phyloP scores from a whole-genome alignment of 2,113 vertebrate species.

The Grammatotria lemairii region DNA sequence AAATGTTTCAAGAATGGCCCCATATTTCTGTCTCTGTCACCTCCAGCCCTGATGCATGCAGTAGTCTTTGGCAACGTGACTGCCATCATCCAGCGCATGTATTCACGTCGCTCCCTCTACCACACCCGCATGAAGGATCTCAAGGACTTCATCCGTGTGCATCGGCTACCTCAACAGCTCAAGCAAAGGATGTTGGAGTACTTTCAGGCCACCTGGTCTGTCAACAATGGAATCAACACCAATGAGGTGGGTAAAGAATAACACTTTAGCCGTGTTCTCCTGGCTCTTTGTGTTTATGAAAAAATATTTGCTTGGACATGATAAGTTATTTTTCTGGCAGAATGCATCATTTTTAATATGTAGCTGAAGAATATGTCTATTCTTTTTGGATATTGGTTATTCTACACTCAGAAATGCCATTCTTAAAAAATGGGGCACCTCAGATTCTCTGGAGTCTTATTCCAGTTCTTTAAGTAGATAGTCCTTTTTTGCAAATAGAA shows the following conservation, averaged over 20 bases:
- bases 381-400: not conserved
- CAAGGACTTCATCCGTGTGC: slow-evolving; percentile 93
- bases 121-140: slow-evolving; percentile 96
- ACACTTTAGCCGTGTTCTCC: not conserved
- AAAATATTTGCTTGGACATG: not conserved
- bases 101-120: slow-evolving; percentile 91
- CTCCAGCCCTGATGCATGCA: slow-evolving; percentile 90
- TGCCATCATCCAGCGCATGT: slow-evolving; percentile 98
- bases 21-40: not conserved
- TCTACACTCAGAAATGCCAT: slow-evolving; percentile 1
- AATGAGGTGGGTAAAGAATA: slow-evolving; percentile 77
- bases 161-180: slow-evolving; percentile 88
- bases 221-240: slow-evolving; percentile 93
- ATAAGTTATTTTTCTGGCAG: not conserved
- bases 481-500: slow-evolving; percentile 16
- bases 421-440: slow-evolving; percentile 22
- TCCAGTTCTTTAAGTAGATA: slow-evolving; percentile 35
- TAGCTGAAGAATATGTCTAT: not conserved
- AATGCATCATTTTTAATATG: not conserved
- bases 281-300: not conserved
- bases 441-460: slow-evolving; percentile 12
- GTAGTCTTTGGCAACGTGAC: slow-evolving; percentile 97
- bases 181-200: slow-evolving; percentile 96
- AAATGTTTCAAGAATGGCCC: not conserved
- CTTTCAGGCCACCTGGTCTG: slow-evolving; percentile 96